Evolutionary conservation across 2,797 vertebrate genomes (phyloP).

Genomic region (Hapalemur alaotrensis): DNA sequence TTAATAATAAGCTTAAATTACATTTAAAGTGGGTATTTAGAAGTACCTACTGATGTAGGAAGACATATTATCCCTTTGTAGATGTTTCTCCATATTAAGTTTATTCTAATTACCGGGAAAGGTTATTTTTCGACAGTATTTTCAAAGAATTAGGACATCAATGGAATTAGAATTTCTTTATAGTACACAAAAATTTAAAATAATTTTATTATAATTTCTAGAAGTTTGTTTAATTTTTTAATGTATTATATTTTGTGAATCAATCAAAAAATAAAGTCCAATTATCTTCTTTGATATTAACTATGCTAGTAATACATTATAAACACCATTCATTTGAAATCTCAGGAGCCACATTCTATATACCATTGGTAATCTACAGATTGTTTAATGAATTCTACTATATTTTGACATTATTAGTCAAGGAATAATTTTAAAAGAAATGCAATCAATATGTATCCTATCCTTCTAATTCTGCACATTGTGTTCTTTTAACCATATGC

Average conservation of each 20-base stretch:
- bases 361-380: not conserved
- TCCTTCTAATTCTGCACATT: not conserved
- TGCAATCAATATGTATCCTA: not conserved
- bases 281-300: not conserved
- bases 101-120: not conserved
- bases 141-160: not conserved
- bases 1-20: not conserved
- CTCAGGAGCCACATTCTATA: not conserved
- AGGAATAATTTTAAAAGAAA: not conserved
- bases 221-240: not conserved
- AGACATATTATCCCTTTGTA: not conserved
- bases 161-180: not conserved
- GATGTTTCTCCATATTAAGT: not conserved
- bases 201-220: not conserved
- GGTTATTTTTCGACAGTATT: not conserved
- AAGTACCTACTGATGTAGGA: not conserved
- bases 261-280: not conserved
- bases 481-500: not conserved
- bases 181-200: not conserved
- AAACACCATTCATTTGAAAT: not conserved
- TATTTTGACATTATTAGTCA: slow-evolving; percentile 4
- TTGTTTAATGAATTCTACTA: not conserved
- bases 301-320: not conserved
- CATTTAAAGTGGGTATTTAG: not conserved
- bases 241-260: not conserved